phyloP scores from a whole-genome alignment of 2,888 invertebrate genomes.

The Conistra vaccinii region DNA sequence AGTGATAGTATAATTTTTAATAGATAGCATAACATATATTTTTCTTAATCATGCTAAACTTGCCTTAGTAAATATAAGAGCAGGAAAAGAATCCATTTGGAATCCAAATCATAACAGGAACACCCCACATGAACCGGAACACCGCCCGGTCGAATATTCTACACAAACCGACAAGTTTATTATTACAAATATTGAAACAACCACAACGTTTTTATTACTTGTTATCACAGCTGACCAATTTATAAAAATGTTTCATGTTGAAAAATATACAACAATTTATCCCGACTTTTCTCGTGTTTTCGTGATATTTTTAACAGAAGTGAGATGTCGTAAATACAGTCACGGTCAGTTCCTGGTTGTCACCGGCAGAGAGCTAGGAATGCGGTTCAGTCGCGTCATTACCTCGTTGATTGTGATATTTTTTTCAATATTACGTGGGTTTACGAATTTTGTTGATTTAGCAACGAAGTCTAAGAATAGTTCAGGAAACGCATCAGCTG shows the following conservation, averaged over 20 bases:
- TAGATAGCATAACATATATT: not conserved
- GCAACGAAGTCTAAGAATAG: constrained; percentile 7
- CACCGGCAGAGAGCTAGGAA: constrained; percentile 53
- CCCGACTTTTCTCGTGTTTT: constrained; percentile 41
- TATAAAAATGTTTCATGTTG: constrained; percentile 35
- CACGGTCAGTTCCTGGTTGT: constrained; percentile 70
- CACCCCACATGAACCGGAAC: constrained; percentile 23
- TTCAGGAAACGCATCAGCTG: constrained; percentile 23
- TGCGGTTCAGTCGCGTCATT: constrained; percentile 44
- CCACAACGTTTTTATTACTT: constrained; percentile 24
- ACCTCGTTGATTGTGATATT: constrained; percentile 52
- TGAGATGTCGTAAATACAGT: constrained; percentile 58
- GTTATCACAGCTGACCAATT: constrained; percentile 37
- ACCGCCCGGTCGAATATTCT: constrained; percentile 27
- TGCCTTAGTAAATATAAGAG: not conserved
- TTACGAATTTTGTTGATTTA: constrained; percentile 18
- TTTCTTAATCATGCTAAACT: not conserved
- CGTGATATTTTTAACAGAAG: constrained; percentile 43
- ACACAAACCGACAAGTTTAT: constrained; percentile 29
- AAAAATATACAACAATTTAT: constrained; percentile 44
- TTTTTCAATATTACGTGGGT: constrained; percentile 36
- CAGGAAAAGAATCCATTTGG: constrained; percentile 23
- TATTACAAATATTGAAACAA: constrained; percentile 31
- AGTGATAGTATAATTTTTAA: not conserved
- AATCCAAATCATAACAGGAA: constrained; percentile 38